Conservation (phyloP, 2,797 vertebrate genomes). For the Meda fulgida region DNA sequence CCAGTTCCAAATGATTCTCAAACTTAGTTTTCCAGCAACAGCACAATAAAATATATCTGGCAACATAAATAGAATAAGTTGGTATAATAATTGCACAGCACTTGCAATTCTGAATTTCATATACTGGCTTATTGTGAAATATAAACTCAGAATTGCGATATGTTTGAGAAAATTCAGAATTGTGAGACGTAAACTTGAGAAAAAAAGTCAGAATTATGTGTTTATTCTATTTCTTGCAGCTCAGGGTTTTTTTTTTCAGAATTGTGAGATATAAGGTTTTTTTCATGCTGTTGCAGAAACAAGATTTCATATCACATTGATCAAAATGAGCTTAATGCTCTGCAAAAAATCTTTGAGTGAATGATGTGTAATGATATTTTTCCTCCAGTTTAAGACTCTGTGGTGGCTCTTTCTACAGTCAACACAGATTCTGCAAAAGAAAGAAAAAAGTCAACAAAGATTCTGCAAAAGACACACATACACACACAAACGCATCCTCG, state of each 20-base stretch:
- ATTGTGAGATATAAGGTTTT: too few relatives aligned
- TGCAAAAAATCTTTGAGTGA: not conserved
- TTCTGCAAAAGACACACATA: not conserved
- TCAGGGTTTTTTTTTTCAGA: too few relatives aligned
- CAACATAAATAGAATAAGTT: not conserved
- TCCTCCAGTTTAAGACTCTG: not conserved
- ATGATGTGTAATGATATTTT: not conserved
- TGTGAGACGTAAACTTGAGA: too few relatives aligned
- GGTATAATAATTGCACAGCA: not conserved
- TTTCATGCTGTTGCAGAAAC: not conserved
- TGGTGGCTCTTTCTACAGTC: not conserved
- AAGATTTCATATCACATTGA: not conserved
- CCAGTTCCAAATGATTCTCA: too few relatives aligned
- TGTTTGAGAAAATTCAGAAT: too few relatives aligned
- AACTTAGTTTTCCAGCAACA: too few relatives aligned
- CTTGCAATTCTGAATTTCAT: too few relatives aligned
- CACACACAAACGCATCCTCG: not conserved
- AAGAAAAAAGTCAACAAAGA: not conserved
- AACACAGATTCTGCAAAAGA: not conserved
- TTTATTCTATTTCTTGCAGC: too few relatives aligned
- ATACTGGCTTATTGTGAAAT: too few relatives aligned
- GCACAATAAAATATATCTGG: too few relatives aligned
- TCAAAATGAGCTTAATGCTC: not conserved
- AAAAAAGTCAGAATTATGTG: not conserved
- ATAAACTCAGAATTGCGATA: too few relatives aligned